These are phyloP conservation scores for Todiramphus saurophagus DNA, from an alignment of 2,113 vertebrate species.

Conservation along the genomic window DNA sequence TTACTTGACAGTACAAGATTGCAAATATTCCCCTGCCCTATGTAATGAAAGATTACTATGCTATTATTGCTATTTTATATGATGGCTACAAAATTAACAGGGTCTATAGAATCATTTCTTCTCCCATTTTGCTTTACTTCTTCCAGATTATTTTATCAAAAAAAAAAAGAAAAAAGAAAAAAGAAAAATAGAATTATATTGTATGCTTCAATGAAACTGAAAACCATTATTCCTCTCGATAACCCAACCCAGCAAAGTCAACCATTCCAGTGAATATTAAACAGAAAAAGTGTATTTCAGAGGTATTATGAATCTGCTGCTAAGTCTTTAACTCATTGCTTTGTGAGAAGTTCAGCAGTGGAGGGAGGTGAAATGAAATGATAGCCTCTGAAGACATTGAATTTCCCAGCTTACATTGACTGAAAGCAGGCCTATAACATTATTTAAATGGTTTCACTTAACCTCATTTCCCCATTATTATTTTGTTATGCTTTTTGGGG, in stretches of 20 bases:
- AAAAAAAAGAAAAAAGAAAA: not conserved
- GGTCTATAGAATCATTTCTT: conserved; percentile 1
- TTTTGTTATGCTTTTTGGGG: conserved; percentile 41
- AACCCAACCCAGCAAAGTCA: conserved; percentile 37
- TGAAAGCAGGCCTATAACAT: not conserved
- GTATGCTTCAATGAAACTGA: conserved; percentile 58
- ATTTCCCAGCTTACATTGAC: conserved; percentile 25
- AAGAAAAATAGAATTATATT: conserved; percentile 6
- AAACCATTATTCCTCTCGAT: conserved; percentile 44
- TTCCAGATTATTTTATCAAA: conserved; percentile 38
- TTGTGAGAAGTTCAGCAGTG: conserved; percentile 8
- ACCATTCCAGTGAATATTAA: conserved; percentile 41
- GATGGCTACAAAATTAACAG: conserved; percentile 43
- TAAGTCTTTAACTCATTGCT: conserved; percentile 34
- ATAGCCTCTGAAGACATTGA: not conserved
- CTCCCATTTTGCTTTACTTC: conserved; percentile 17
- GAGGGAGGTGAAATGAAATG: conserved; percentile 1
- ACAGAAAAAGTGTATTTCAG: conserved; percentile 42
- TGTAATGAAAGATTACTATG: conserved; percentile 62
- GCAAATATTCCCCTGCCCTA: conserved; percentile 36
- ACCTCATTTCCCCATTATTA: conserved; percentile 21
- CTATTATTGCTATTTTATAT: conserved; percentile 58
- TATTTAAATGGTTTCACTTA: conserved; percentile 47
- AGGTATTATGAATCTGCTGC: conserved; percentile 2
- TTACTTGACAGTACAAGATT: conserved; percentile 27